phyloP scores from a whole-genome alignment of 2,797 vertebrate species.

The Enteromius radiatus region DNA sequence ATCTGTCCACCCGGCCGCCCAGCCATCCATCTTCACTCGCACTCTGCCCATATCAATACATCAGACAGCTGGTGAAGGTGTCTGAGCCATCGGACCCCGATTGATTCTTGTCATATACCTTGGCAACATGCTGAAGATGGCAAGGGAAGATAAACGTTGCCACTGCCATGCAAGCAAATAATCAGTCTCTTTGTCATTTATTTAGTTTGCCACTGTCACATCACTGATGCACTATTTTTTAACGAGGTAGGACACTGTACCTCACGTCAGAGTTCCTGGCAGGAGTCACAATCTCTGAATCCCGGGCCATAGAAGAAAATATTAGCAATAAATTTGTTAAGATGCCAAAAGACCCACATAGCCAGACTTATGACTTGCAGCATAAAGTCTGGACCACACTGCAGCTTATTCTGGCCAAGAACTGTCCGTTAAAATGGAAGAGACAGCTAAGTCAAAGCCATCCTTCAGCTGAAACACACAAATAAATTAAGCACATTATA shows the following conservation, averaged over 20 bases:
- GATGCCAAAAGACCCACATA: neutral
- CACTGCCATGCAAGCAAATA: constrained; percentile 17
- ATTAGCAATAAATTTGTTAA: neutral
- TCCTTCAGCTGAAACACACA: neutral
- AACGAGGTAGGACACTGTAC: neutral
- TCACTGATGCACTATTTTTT: constrained; percentile 12
- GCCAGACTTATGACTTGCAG: neutral
- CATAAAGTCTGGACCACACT: constrained; percentile 4
- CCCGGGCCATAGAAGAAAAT: neutral
- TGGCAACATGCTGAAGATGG: constrained; percentile 29
- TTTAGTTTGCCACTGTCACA: constrained; percentile 4
- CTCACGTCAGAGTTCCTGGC: neutral
- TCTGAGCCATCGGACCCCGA: constrained; percentile 72
- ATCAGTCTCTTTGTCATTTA: constrained; percentile 19
- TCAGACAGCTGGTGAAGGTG: constrained; percentile 65
- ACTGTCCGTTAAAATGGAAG: neutral
- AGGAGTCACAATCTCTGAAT: neutral
- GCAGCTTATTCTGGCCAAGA: neutral
- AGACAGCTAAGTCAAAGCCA: neutral
- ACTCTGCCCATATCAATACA: constrained; percentile 64
- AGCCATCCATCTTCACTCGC: constrained; percentile 38
- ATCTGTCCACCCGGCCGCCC: constrained; percentile 17
- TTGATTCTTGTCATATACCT: constrained; percentile 75
- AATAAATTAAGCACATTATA: neutral
- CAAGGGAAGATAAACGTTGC: constrained; percentile 12